Conservation (phyloP, 2,113 vertebrate species). For the rat (Rattus norvegicus) region DNA sequence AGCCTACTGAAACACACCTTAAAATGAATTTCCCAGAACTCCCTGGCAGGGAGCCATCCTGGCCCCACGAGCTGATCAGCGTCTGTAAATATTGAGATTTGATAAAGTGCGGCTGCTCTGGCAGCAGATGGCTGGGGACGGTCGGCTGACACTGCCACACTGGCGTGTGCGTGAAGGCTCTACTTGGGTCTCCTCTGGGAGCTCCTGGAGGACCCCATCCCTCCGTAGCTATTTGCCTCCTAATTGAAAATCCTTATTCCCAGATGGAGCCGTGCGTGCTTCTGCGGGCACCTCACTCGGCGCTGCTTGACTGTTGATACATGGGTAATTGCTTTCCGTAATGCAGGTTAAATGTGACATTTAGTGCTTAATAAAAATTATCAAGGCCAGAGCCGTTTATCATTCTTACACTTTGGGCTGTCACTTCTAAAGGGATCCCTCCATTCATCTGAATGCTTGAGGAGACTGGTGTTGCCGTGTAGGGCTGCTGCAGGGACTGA, state of each 20-base stretch:
- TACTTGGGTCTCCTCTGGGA: slow-evolving; percentile 88
- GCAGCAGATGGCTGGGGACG: slow-evolving; percentile 94
- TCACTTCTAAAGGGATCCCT: slow-evolving; percentile 88
- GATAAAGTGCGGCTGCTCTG: slow-evolving; percentile 93
- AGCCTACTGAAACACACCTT: slow-evolving; percentile 94
- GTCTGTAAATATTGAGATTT: slow-evolving; percentile 97
- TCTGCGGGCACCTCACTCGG: slow-evolving; percentile 86
- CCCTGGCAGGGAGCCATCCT: slow-evolving; percentile 92
- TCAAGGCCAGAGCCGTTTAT: slow-evolving; percentile 94
- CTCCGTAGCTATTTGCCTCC: slow-evolving; percentile 92
- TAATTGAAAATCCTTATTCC: slow-evolving; percentile 96
- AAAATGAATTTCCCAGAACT: slow-evolving; percentile 89
- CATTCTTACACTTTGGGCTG: slow-evolving; percentile 90
- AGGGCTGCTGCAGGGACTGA: background rate
- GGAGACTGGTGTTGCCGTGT: slow-evolving; percentile 64
- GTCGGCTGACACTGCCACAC: slow-evolving; percentile 89
- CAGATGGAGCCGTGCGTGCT: slow-evolving; percentile 89
- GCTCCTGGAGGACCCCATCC: slow-evolving; percentile 85
- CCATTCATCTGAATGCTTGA: slow-evolving; percentile 82
- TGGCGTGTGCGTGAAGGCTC: slow-evolving; percentile 90
- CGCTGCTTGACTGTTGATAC: slow-evolving; percentile 91
- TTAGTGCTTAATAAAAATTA: slow-evolving; percentile 96
- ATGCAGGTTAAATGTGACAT: slow-evolving; percentile 97
- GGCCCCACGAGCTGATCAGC: slow-evolving; percentile 92
- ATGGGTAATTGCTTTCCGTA: slow-evolving; percentile 95